Base-by-base conservation (phyloP, 2,797 vertebrate genomes). In the Cephalopachus bancanus region DNA sequence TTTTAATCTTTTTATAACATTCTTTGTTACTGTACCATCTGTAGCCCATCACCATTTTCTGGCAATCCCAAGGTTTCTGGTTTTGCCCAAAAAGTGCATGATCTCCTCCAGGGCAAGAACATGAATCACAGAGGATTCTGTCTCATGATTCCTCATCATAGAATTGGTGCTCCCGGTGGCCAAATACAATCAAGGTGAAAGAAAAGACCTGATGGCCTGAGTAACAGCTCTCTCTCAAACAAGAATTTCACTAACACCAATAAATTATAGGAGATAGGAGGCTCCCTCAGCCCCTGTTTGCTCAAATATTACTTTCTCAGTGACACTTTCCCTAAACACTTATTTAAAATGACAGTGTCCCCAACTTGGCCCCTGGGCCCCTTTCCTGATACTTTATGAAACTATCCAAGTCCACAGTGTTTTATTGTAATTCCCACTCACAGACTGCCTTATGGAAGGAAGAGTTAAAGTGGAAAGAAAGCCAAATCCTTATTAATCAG, bases 391-490 rank as follows among this genome's bases (percentile, higher is more conserved):
- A 7, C 44, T 76, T 69, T 91, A 17, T 28, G 5, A 37, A 93
- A 49, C 10, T 9, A 26, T 33, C 24, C 72, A 75, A 72, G 8
- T 30, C 3, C 67, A 33, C 1, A 3, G 59, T 76, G 20, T 19
- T 60, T 86, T 12, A 65, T 93, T 85, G 60, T n/a, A 89, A 83
- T 83, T 83, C 53, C 65, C 86, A 55, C 57, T 87, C 19, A 83
- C 10, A 75, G 79, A 44, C 37, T 33, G 1, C n/a, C 51, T 91
- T 83, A 26, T 30, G 72, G 64, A 95, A 85, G 87, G 60, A 78
- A 69, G 11, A 7, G 24, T 64, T 93, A 22, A 75, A 80, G 26
- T 53, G 26, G 11, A 37, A 84, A 53, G 30, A 49, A 97, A 88
- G 22, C 9, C 19, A 79, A 83, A 91, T 93, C 16, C 51, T 15